phyloP scores from a whole-genome alignment of 1,140 invertebrate genomes.

The Teleopsis dalmanni region DNA sequence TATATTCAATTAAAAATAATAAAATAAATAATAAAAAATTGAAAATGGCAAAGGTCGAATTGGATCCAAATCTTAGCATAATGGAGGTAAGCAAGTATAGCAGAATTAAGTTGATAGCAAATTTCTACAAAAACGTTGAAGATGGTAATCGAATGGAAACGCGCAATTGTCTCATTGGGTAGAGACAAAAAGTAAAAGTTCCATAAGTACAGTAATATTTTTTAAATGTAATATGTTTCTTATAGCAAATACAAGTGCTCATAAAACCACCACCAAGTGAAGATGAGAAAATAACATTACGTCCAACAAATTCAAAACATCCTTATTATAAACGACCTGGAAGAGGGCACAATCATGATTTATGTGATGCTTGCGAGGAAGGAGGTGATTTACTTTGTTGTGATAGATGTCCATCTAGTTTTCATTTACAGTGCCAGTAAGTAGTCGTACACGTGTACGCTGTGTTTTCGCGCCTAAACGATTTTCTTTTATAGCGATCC shows the following conservation, averaged over 20 bases:
- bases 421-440: constrained; percentile 91
- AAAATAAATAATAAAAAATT: not conserved
- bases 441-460: constrained; percentile 34
- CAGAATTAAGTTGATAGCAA: not conserved
- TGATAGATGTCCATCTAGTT: constrained; percentile 88
- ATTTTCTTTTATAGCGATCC: constrained; percentile 64
- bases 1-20: not conserved
- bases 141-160: too few relatives aligned
- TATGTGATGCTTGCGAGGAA: constrained; percentile 86
- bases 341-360: constrained; percentile 86
- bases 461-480: constrained; percentile 1
- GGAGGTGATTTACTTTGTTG: constrained; percentile 93
- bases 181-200: not conserved
- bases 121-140: too few relatives aligned
- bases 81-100: constrained; percentile 31
- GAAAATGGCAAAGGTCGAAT: constrained; percentile 39
- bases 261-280: constrained; percentile 83
- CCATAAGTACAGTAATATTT: not conserved
- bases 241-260: constrained; percentile 77
- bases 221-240: constrained; percentile 4
- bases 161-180: not conserved
- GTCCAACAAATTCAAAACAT: constrained; percentile 62
- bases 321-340: constrained; percentile 79
- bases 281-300: constrained; percentile 46
- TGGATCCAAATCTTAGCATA: constrained; percentile 31